These are phyloP conservation scores for Castor canadensis DNA, from an alignment of 2,113 vertebrate species.

Conservation along the genomic window DNA sequence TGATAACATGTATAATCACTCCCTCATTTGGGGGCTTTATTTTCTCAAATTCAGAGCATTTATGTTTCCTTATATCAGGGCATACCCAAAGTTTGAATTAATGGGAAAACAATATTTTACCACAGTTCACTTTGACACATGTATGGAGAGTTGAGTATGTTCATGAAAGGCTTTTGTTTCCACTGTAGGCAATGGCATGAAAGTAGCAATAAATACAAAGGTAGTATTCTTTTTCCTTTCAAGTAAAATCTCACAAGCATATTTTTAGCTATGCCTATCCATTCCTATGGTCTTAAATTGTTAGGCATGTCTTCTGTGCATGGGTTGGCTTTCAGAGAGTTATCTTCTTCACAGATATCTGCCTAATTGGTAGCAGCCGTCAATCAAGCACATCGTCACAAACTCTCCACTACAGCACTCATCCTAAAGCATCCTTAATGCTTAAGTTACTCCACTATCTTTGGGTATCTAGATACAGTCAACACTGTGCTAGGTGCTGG, in stretches of 20 bases:
- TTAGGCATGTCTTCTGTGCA: constrained; percentile 29
- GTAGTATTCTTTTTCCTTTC: constrained; percentile 30
- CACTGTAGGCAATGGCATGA: background rate
- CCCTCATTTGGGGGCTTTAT: background rate
- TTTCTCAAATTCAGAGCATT: background rate
- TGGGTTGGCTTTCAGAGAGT: background rate
- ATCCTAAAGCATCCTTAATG: too few species aligned
- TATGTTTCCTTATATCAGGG: background rate
- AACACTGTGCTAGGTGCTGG: background rate
- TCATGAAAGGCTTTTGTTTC: constrained; percentile 34
- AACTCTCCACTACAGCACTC: constrained; percentile 30
- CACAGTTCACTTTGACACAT: constrained; percentile 20
- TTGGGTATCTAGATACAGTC: background rate
- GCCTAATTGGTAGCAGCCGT: constrained; percentile 77
- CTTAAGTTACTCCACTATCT: background rate
- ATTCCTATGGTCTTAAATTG: constrained; percentile 54
- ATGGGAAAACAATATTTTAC: constrained; percentile 46
- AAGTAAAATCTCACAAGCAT: constrained; percentile 46
- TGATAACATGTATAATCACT: background rate
- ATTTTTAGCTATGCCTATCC: constrained; percentile 63
- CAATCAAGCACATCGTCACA: constrained; percentile 77
- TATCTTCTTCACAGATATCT: constrained; percentile 68
- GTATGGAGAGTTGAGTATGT: background rate
- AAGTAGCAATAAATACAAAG: constrained; percentile 31
- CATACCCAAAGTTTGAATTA: constrained; percentile 38